Evolutionary conservation across 1,140 invertebrate species (phyloP).

Genomic region (Rhopalosiphum maidis): DNA sequence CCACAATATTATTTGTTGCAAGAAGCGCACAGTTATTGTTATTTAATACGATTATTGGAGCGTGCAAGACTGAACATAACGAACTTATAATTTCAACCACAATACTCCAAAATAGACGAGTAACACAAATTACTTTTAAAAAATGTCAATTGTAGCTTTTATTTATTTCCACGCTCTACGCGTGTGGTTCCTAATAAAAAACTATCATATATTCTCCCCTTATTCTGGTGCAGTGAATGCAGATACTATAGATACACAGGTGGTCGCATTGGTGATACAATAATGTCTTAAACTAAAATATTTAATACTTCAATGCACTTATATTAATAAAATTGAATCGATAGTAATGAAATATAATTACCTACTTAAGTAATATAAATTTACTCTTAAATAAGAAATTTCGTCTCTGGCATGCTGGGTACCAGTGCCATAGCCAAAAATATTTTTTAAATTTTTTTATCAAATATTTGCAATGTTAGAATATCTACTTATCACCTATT

Average conservation of each 20-base stretch:
- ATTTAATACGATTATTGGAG: conserved; percentile 52
- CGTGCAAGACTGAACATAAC: conserved; percentile 43
- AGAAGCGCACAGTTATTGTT: conserved; percentile 35
- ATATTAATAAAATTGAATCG: background rate
- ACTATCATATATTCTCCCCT: background rate
- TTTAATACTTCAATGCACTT: background rate
- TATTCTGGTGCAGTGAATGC: no score
- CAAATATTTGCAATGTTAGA: no score
- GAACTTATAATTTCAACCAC: conserved; percentile 48
- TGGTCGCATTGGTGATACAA: conserved; percentile 37
- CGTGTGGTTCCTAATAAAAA: conserved; percentile 18
- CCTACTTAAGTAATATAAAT: background rate
- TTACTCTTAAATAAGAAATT: background rate
- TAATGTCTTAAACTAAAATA: background rate
- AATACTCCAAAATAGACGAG: background rate
- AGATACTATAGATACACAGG: conserved; percentile 22
- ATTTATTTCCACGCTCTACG: background rate
- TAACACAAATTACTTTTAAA: conserved; percentile 20
- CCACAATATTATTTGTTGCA: background rate
- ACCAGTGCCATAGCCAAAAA: no score
- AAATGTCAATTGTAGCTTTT: conserved; percentile 40
- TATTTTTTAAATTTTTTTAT: no score
- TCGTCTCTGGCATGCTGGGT: no score
- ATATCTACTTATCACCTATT: no score
- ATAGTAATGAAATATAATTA: background rate